Percentiles rank a stretch among this genome's conserved stretches.
Conservation (phyloP, 2,113 vertebrate species). For the Leptobrachium ailaonicum region DNA sequence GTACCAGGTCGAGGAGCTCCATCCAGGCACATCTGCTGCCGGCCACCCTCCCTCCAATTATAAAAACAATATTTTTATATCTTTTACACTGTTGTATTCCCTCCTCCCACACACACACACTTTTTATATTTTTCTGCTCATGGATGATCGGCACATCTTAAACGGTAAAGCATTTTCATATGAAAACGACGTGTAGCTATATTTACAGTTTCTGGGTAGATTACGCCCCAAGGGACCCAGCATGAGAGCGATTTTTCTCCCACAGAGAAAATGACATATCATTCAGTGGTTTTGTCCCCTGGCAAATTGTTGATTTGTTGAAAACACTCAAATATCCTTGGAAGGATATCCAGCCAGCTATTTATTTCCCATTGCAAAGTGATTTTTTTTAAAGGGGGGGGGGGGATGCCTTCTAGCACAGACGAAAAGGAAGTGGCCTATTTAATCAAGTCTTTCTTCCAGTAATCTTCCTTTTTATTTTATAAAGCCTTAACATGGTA, state of each 20-base stretch:
- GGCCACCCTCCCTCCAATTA: too few species aligned
- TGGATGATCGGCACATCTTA: too few species aligned
- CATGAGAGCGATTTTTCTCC: conserved; percentile 11
- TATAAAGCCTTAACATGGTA: not conserved
- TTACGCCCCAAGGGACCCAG: not conserved
- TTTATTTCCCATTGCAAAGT: not conserved
- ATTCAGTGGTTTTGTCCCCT: conserved; percentile 7
- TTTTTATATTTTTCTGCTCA: too few species aligned
- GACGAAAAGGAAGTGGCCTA: not conserved
- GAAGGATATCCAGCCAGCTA: conserved; percentile 1
- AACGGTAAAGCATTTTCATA: not conserved
- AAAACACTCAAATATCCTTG: conserved; percentile 10
- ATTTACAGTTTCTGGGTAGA: conserved; percentile 6
- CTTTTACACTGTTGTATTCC: too few species aligned
- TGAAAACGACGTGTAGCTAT: not conserved
- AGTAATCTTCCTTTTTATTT: not conserved
- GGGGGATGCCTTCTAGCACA: not conserved
- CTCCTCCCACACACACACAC: too few species aligned
- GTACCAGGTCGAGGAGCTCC: too few species aligned
- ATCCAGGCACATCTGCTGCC: too few species aligned
- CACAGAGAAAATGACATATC: conserved; percentile 14
- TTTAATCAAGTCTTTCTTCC: not conserved
- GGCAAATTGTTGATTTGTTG: conserved; percentile 6
- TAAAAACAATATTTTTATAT: too few species aligned
- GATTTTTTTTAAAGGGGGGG: not conserved